Base-by-base conservation (phyloP, 2,113 vertebrate genomes). In the Silurus meridionalis region DNA sequence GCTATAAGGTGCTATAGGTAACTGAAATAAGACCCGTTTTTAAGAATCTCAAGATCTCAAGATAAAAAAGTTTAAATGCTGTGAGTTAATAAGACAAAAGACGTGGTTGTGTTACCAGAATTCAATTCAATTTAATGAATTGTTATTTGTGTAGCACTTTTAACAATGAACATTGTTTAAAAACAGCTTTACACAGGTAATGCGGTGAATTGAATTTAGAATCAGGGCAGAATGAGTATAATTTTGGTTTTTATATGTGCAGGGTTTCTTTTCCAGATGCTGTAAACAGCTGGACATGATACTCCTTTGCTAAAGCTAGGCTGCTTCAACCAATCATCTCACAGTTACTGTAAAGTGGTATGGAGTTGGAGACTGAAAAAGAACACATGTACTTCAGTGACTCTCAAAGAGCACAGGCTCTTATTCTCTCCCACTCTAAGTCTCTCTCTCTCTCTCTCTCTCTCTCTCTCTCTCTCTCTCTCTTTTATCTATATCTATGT, bases 401-500 rank as follows among this genome's bases (percentile, higher is more conserved):
- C 57, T 80, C 57, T 61, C 55, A 37, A 60, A 64, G 15, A 83
- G 81, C 63, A 69, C 81, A 83, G 57, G 5, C 23, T 83, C 23
- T 86, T 53, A 13, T 60, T 72, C 72, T 80, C 55, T 58, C 55
- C 2, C 28, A 11, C 57, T 80, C 75, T 74, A 37, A 21, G 7
- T 50, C 19, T 85, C 17, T 84, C n/a, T 66, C 46, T 87, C 14
- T 77, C 55, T 4, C 28, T 8, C 57, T 80, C 75, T 74, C 71
- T 15, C 3, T 74, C 46, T 85, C 17, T 84, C n/a, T 66, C 46
- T 87, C 14, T 77, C 75, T 37, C 46, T 83, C 72, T 86, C 52
- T 80, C 75, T 79, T 17, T 55, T 82, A 53, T 60, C 57, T 67
- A 72, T 13, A 10, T 66, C 63, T 11, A 13, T 67, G 14, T 72